Evolutionary conservation across 2,113 vertebrate genomes (phyloP).

Genomic region (Protobothrops flavoviridis): DNA sequence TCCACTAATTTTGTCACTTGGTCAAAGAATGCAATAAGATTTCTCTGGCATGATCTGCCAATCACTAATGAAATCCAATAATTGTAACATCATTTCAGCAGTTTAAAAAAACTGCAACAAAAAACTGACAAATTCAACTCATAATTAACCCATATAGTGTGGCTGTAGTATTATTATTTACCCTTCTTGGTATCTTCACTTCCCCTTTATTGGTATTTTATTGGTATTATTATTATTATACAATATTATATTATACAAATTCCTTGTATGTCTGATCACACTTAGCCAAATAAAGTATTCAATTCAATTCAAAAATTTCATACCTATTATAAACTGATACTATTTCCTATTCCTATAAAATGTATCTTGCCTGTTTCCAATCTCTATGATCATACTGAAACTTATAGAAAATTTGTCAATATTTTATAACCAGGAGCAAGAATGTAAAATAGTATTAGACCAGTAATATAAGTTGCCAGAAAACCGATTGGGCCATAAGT

Average conservation of each 20-base stretch:
- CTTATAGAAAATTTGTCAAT: conserved; percentile 14
- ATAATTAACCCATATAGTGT: background rate
- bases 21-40: no score
- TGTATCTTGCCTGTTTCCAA: conserved; percentile 54
- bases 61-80: conserved; percentile 77
- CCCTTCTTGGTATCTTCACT: background rate
- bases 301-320: conserved; percentile 76
- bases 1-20: no score
- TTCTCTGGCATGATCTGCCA: conserved; percentile 10
- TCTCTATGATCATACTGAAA: conserved; percentile 30
- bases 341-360: conserved; percentile 63
- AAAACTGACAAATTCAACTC: conserved; percentile 54
- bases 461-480: background rate
- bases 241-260: background rate
- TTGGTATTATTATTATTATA: background rate
- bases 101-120: conserved; percentile 68
- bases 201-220: background rate
- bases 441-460: conserved; percentile 16
- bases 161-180: background rate
- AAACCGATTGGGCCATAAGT: background rate
- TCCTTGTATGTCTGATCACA: background rate
- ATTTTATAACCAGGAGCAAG: background rate
- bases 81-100: conserved; percentile 74
- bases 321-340: conserved; percentile 69
- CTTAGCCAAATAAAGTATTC: conserved; percentile 43